Percentiles rank a stretch among this genome's conserved stretches.
phyloP scores from a whole-genome alignment of 1,140 invertebrate species.

The Cydia fagiglandana region DNA sequence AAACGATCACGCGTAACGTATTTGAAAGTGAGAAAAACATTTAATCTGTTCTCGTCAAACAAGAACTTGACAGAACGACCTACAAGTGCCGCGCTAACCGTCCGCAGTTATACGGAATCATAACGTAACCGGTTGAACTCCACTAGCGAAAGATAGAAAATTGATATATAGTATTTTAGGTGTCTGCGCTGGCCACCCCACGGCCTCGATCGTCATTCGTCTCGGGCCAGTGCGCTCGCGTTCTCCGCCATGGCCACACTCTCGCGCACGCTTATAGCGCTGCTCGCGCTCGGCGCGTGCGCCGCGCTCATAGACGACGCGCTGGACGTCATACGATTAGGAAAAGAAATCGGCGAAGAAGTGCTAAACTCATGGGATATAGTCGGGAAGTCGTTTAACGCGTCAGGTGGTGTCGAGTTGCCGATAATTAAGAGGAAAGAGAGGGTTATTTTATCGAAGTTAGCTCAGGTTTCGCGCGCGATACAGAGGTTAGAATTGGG shows the following conservation, averaged over 20 bases:
- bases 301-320: slow-evolving; percentile 79
- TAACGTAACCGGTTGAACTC: too few species aligned
- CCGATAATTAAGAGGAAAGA: slow-evolving; percentile 81
- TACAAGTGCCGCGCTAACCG: slow-evolving; percentile 16
- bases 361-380: slow-evolving; percentile 82
- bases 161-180: neutral
- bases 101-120: neutral
- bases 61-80: neutral
- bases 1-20: too few species aligned
- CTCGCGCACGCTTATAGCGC: slow-evolving; percentile 50
- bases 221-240: slow-evolving; percentile 56
- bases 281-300: slow-evolving; percentile 45
- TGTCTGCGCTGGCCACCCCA: slow-evolving; percentile 51
- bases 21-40: neutral
- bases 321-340: slow-evolving; percentile 81
- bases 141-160: neutral
- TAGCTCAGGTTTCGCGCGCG: slow-evolving; percentile 71
- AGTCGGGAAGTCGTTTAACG: slow-evolving; percentile 77
- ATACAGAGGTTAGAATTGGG: slow-evolving; percentile 65
- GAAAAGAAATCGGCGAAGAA: slow-evolving; percentile 80
- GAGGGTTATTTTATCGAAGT: slow-evolving; percentile 73
- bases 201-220: slow-evolving; percentile 44
- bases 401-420: slow-evolving; percentile 78
- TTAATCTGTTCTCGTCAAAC: neutral
- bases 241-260: slow-evolving; percentile 59